These are phyloP conservation scores for Notothenia coriiceps DNA, from an alignment of 2,113 vertebrate genomes.

Conservation along the genomic window DNA sequence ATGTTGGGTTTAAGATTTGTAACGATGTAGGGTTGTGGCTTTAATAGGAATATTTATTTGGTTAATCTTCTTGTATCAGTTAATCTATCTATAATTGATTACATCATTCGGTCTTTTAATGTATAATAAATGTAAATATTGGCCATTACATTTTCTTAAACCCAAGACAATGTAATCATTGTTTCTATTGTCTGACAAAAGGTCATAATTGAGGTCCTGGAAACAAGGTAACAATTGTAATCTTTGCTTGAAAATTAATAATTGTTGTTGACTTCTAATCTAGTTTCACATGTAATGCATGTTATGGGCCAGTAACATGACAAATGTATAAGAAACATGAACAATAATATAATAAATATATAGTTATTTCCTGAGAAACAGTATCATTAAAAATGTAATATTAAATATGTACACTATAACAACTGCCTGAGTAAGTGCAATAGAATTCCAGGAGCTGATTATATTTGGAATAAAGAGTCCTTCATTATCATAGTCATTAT, in stretches of 20 bases:
- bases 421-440: background rate
- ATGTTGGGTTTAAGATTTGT: too few species aligned
- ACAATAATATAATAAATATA: background rate
- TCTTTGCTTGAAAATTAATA: background rate
- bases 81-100: background rate
- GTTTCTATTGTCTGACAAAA: background rate
- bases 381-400: background rate
- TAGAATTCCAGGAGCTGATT: conserved; percentile 35
- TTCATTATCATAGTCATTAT: conserved; percentile 35
- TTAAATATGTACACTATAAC: conserved; percentile 12
- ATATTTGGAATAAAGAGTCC: conserved; percentile 36
- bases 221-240: background rate
- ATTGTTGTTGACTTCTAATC: background rate
- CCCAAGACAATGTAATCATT: background rate
- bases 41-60: background rate
- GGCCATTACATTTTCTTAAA: background rate
- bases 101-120: background rate
- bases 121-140: background rate
- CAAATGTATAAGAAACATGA: background rate
- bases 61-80: background rate
- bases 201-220: background rate
- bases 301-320: background rate
- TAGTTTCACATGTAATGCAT: too few species aligned
- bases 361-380: background rate
- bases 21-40: background rate